Percentiles rank a stretch among this genome's conserved stretches.
Evolutionary conservation across 92 coral and sea anemone genomes (phyloP).

Genomic region (Actinernus sp.): DNA sequence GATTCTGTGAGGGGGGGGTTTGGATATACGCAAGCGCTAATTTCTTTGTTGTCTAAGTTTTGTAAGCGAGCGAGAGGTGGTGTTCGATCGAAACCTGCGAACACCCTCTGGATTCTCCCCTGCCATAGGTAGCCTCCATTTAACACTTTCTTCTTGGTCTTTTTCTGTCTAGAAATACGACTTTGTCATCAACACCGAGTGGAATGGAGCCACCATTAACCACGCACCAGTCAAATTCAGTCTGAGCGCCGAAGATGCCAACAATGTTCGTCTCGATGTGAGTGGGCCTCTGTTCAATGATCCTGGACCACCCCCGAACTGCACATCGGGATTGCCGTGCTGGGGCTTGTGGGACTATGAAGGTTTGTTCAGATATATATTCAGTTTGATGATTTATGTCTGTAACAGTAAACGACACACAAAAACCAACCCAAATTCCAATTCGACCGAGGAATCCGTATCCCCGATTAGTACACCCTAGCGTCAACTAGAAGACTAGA

Average conservation of each 20-base stretch:
- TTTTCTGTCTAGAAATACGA: constrained; percentile 45
- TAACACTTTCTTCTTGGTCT: neutral
- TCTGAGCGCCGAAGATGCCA: constrained; percentile 79
- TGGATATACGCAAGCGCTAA: no score
- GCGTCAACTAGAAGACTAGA: no score
- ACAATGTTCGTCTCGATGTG: constrained; percentile 71
- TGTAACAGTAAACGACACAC: no score
- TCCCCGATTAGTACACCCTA: no score
- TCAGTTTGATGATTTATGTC: no score
- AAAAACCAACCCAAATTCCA: no score
- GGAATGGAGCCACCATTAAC: constrained; percentile 84
- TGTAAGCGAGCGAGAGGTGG: no score
- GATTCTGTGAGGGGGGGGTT: no score
- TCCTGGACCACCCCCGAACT: constrained; percentile 80
- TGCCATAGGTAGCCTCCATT: neutral
- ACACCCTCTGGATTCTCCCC: neutral
- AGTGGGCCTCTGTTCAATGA: constrained; percentile 93
- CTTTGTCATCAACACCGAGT: constrained; percentile 68
- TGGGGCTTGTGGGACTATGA: constrained; percentile 92
- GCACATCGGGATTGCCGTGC: constrained; percentile 83
- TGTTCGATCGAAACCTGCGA: no score
- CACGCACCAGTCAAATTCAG: constrained; percentile 82
- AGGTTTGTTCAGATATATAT: constrained; percentile 79
- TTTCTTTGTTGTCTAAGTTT: no score
- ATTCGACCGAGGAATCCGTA: no score